Evolutionary conservation across 2,113 vertebrate genomes (phyloP).

Genomic region (Machaerirhynchus nigripectus): DNA sequence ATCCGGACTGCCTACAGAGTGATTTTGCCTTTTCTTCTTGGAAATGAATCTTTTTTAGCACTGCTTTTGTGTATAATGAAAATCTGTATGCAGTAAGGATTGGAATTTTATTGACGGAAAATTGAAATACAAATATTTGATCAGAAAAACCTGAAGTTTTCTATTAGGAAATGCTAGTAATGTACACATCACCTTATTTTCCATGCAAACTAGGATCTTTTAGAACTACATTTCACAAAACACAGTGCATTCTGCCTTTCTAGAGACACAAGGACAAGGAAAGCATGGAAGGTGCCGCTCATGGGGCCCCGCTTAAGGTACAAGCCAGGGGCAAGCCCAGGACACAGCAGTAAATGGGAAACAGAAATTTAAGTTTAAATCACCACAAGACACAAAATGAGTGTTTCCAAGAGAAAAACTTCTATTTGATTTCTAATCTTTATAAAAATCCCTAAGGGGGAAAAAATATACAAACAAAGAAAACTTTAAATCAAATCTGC

Average conservation of each 20-base stretch:
- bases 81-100: neutral
- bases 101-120: neutral
- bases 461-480: neutral
- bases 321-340: neutral
- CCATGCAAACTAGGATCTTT: neutral
- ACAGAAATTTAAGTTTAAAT: neutral
- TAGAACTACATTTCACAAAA: neutral
- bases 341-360: neutral
- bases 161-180: neutral
- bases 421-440: neutral
- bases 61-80: neutral
- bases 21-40: neutral
- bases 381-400: neutral
- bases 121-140: neutral
- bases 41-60: neutral
- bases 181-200: neutral
- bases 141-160: neutral
- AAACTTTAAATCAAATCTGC: neutral
- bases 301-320: neutral
- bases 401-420: neutral
- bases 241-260: rapidly evolving
- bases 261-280: neutral
- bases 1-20: neutral
- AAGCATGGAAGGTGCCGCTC: neutral
- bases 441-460: neutral